phyloP scores from a whole-genome alignment of 2,888 invertebrate genomes.

The Spisula subtruncata region DNA sequence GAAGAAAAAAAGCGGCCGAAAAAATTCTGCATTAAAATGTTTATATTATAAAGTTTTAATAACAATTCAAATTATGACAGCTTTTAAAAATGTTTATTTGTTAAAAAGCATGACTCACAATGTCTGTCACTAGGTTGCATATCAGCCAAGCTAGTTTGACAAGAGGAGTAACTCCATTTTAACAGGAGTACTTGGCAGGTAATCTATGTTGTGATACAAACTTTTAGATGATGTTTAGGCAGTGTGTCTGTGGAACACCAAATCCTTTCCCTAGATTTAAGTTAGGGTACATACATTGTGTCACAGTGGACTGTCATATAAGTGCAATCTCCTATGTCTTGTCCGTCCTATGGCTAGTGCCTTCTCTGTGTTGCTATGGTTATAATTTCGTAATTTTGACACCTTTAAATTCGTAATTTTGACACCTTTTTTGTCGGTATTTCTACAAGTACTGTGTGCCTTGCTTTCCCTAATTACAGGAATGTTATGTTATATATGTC shows the following conservation, averaged over 20 bases:
- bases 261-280: too few species aligned
- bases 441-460: not conserved
- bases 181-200: too few species aligned
- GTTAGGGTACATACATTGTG: not conserved
- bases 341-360: constrained; percentile 9
- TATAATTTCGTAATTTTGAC: not conserved
- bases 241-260: not conserved
- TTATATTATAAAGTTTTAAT: not conserved
- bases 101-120: not conserved
- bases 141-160: too few species aligned
- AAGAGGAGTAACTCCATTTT: too few species aligned
- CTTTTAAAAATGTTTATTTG: too few species aligned
- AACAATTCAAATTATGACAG: not conserved
- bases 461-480: not conserved
- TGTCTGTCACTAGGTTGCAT: not conserved
- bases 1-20: not conserved
- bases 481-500: not conserved
- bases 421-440: too few species aligned
- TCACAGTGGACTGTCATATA: constrained; percentile 26
- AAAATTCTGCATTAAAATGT: too few species aligned
- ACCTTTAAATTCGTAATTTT: not conserved
- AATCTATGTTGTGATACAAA: too few species aligned
- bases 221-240: not conserved
- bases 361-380: not conserved
- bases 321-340: constrained; percentile 38